These are phyloP conservation scores for Amaurobius ferox DNA, from an alignment of 2,888 invertebrate species.

Conservation along the genomic window DNA sequence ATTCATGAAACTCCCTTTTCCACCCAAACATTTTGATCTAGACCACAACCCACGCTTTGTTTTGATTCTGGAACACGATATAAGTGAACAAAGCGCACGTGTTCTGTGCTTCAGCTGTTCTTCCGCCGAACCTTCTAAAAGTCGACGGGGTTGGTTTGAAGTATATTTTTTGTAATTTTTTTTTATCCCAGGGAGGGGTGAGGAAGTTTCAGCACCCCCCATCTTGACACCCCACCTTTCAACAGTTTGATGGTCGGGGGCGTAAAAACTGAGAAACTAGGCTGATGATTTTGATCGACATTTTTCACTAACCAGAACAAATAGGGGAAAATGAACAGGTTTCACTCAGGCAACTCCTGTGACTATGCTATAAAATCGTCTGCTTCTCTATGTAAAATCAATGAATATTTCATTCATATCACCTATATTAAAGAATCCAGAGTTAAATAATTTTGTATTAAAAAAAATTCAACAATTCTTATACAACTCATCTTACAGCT, in stretches of 20 bases:
- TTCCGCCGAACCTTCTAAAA: constrained; percentile 42
- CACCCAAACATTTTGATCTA: not conserved
- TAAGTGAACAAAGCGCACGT: not conserved
- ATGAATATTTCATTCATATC: too few relatives aligned
- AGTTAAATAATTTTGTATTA: too few relatives aligned
- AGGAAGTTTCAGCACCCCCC: not conserved
- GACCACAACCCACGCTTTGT: constrained; percentile 53
- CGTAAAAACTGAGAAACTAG: too few relatives aligned
- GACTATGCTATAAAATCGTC: too few relatives aligned
- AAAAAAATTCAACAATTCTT: too few relatives aligned
- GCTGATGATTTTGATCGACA: too few relatives aligned
- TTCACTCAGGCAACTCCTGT: too few relatives aligned
- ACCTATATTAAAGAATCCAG: too few relatives aligned
- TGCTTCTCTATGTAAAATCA: too few relatives aligned
- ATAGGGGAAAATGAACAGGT: too few relatives aligned
- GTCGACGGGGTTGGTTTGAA: not conserved
- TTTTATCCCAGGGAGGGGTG: not conserved
- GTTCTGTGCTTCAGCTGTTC: constrained; percentile 38
- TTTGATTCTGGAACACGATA: constrained; percentile 25
- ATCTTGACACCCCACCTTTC: constrained; percentile 31
- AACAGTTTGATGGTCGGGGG: constrained; percentile 55
- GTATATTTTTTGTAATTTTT: not conserved
- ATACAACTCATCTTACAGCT: too few relatives aligned
- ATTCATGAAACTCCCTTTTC: not conserved
- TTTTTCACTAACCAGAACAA: too few relatives aligned